Percentiles rank a stretch among this genome's conserved stretches.
Conservation (phyloP, 2,888 invertebrate species). For the Limnephilus rhombicus region DNA sequence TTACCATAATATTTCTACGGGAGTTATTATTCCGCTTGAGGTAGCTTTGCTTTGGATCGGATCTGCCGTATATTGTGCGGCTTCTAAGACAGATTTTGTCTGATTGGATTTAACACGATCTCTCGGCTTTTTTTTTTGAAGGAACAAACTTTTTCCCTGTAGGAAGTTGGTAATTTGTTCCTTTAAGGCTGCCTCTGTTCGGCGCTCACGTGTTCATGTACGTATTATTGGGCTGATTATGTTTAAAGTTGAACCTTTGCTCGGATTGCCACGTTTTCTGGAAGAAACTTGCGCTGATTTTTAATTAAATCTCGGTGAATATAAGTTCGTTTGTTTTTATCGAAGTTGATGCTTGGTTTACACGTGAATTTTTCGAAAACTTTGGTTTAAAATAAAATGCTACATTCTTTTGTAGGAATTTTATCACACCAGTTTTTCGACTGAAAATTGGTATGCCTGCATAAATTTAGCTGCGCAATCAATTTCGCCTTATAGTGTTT, state of each 20-base stretch:
- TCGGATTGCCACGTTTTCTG: slow-evolving; percentile 5
- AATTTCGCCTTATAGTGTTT: no score
- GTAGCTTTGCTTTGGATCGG: slow-evolving; percentile 33
- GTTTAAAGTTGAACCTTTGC: slow-evolving; percentile 10
- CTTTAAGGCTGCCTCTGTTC: slow-evolving; percentile 9
- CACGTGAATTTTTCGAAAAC: background rate
- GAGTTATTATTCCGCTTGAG: slow-evolving; percentile 56
- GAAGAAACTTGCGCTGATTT: background rate
- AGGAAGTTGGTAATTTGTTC: slow-evolving; percentile 42
- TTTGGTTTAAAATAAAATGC: background rate
- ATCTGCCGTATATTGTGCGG: slow-evolving; percentile 49
- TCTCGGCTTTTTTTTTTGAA: background rate
- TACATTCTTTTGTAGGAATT: background rate
- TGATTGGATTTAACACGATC: slow-evolving; percentile 52
- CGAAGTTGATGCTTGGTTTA: background rate
- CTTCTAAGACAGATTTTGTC: slow-evolving; percentile 58
- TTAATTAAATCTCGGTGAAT: background rate
- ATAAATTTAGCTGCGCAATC: background rate
- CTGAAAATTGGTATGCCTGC: background rate
- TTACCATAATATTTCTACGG: slow-evolving; percentile 2
- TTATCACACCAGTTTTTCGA: background rate
- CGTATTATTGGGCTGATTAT: background rate
- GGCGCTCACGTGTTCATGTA: background rate
- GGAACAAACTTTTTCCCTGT: background rate
- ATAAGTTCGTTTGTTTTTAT: background rate